These are phyloP conservation scores for Paramormyrops hopkinsi DNA, from an alignment of 2,797 vertebrate species.

Conservation along the genomic window DNA sequence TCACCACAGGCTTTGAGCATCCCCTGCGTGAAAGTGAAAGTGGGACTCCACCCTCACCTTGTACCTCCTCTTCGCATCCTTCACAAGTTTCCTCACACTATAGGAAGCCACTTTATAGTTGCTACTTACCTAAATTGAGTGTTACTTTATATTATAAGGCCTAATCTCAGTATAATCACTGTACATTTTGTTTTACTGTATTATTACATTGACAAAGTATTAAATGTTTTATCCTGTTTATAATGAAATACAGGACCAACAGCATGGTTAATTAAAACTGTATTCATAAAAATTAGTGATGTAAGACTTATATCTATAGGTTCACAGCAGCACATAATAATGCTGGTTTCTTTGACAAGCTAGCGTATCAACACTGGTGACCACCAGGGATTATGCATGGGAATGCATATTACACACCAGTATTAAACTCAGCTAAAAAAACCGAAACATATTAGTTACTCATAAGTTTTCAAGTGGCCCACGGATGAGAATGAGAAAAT, in stretches of 20 bases:
- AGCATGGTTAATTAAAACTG: constrained; percentile 45
- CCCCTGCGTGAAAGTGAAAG: not conserved
- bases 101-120: not conserved
- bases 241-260: constrained; percentile 26
- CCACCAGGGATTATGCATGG: not conserved
- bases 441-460: constrained; percentile 41
- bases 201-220: not conserved
- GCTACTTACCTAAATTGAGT: not conserved
- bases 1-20: not conserved
- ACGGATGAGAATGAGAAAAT: not conserved
- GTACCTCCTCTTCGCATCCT: not conserved
- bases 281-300: constrained; percentile 39
- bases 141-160: not conserved
- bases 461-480: not conserved
- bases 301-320: not conserved
- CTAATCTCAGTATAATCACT: not conserved
- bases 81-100: not conserved
- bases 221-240: not conserved
- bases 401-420: constrained; percentile 36
- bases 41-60: not conserved
- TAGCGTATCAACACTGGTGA: constrained; percentile 17
- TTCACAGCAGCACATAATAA: not conserved
- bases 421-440: constrained; percentile 45
- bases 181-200: not conserved
- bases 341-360: constrained; percentile 34